phyloP scores from a whole-genome alignment of 1,140 invertebrate species.

The Archivesica marissinica region DNA sequence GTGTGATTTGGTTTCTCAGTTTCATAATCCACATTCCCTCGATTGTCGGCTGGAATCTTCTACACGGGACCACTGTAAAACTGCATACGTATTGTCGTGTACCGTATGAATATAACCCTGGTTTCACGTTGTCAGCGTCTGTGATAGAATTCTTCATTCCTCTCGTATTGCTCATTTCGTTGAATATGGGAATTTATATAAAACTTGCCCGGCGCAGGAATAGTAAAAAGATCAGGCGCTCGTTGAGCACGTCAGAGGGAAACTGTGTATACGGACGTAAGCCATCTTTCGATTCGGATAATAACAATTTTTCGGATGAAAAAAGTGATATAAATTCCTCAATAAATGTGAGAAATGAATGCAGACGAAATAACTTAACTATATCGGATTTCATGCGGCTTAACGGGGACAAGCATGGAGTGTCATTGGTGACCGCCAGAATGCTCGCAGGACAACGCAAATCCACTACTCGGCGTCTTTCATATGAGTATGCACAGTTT shows the following conservation, averaged over 20 bases:
- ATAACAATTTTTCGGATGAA: constrained; percentile 62
- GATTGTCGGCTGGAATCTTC: constrained; percentile 67
- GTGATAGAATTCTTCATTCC: constrained; percentile 75
- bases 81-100: constrained; percentile 61
- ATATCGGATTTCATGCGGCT: constrained; percentile 14
- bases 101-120: constrained; percentile 66
- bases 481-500: constrained; percentile 31
- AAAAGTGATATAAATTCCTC: constrained; percentile 7
- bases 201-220: constrained; percentile 73
- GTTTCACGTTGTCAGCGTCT: constrained; percentile 67
- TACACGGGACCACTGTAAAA: constrained; percentile 30
- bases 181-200: constrained; percentile 78
- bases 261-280: constrained; percentile 67
- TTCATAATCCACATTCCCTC: constrained; percentile 73
- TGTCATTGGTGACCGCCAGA: constrained; percentile 52
- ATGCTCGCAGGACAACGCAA: constrained; percentile 22
- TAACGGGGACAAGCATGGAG: constrained; percentile 37
- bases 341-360: background rate
- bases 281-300: constrained; percentile 67
- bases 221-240: constrained; percentile 75
- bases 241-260: constrained; percentile 73
- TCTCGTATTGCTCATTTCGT: constrained; percentile 67
- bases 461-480: constrained; percentile 23
- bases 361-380: constrained; percentile 40
- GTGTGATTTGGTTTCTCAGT: constrained; percentile 70